A percentile compares a stretch with the other conserved stretches of the same genome.
phyloP scores from a whole-genome alignment of 2,888 invertebrate genomes.

The Leptopilina syphax region DNA sequence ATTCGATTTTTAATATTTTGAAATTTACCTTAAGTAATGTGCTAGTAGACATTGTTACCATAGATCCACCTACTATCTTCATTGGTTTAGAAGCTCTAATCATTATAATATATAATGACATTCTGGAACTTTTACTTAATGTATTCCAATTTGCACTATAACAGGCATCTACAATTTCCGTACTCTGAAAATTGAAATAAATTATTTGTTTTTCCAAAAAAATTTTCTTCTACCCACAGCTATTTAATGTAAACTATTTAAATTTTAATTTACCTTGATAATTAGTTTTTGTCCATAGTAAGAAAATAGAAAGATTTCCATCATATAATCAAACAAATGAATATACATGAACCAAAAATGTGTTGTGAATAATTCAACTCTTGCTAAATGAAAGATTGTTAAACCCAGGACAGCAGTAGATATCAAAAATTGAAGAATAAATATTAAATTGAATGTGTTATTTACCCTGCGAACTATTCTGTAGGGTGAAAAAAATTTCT shows the following conservation, averaged over 20 bases:
- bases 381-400: neutral
- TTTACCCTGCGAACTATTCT: neutral
- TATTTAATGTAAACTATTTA: too few relatives aligned
- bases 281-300: neutral
- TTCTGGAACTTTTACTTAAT: neutral
- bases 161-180: neutral
- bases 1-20: neutral
- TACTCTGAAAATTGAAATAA: neutral
- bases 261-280: neutral
- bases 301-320: neutral
- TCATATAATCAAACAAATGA: neutral
- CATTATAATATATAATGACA: neutral
- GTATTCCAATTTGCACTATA: neutral
- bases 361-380: neutral
- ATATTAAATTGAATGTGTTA: neutral
- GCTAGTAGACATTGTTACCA: neutral
- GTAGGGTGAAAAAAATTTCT: neutral
- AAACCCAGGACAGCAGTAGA: neutral
- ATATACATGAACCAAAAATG: neutral
- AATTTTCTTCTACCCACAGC: too few relatives aligned
- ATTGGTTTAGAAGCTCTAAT: neutral
- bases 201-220: too few relatives aligned
- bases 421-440: neutral
- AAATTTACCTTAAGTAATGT: slow-evolving; percentile 1
- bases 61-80: neutral